Base-by-base conservation (phyloP, 2,113 vertebrate species). In the Callospermophilus lateralis region DNA sequence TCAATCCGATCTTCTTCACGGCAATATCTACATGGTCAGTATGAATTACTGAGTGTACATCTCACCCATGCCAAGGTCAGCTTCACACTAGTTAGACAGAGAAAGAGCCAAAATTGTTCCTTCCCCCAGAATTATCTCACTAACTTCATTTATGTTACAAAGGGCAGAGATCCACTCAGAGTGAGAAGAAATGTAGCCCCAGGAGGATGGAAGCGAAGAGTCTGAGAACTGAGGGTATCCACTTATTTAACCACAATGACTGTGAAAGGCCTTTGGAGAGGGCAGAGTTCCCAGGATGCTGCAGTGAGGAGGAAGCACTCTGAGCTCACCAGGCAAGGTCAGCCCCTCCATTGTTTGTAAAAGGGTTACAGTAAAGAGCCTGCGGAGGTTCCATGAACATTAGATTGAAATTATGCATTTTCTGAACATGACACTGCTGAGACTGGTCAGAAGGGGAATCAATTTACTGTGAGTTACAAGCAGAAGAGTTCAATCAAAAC, bases 401-500 rank as follows among this genome's bases (percentile, higher is more conserved):
- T 77, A 58, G 37, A 94, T 72, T 78, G 10, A 92, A 67, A 16
- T n/a, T 74, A 51, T 2, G 24, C 90, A 30, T 61, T 91, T 97
- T 91, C 67, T 97, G 16, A 90, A 39, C 67, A 72, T 55, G 37
- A 55, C 42, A 48, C 9, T 65, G 16, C 30, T 87, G 37, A 80
- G 37, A 92, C 28, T 45, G 55, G 37, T 68, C 72, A 96, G 65
- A 70, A 79, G 22, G 12, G 90, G 51, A 58, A 91, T 85, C 24
- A n/a, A 63, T n/a, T 87, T 73, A 39, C 13, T 85, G 8, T 73
- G 30, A 91, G 12, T 48, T 84, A 90, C 5, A 90, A 85, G 63
- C 30, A 76, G 42, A 94, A 88, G 77, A 55, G 37, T 76, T 63
- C 85, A 84, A 48, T 87, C 42, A 86, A 78, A 84, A 88, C 24